Evolutionary conservation across 2,797 vertebrate species (phyloP).

Genomic region (Enteromius treurensis): DNA sequence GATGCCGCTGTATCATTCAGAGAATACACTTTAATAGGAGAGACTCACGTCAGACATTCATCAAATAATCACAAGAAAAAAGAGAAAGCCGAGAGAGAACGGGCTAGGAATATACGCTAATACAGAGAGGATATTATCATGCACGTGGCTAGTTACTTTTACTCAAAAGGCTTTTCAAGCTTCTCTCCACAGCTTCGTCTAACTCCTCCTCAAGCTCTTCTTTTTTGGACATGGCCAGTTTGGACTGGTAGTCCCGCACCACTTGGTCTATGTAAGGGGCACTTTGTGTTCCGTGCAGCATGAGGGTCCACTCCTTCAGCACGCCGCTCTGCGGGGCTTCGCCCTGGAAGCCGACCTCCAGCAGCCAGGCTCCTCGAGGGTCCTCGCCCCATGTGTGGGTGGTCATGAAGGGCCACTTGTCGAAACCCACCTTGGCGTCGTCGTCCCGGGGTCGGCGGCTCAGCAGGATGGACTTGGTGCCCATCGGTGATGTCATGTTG

Average conservation of each 20-base stretch:
- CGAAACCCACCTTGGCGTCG: slow-evolving; percentile 96
- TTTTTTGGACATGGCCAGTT: slow-evolving; percentile 99
- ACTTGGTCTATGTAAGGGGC: slow-evolving; percentile 99
- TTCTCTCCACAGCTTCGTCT: slow-evolving; percentile 96
- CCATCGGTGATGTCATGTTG: slow-evolving; percentile 99
- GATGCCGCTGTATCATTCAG: slow-evolving; percentile 43
- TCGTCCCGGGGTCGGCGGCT: slow-evolving; percentile 94
- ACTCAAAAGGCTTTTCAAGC: slow-evolving; percentile 93
- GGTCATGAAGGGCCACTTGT: slow-evolving; percentile 99
- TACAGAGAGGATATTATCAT: slow-evolving; percentile 51
- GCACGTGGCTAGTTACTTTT: slow-evolving; percentile 86
- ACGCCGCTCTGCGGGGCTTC: slow-evolving; percentile 84
- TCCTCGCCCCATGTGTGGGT: slow-evolving; percentile 99
- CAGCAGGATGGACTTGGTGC: slow-evolving; percentile 96
- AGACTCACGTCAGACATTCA: slow-evolving; percentile 80
- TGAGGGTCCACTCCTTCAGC: slow-evolving; percentile 97
- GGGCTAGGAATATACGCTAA: slow-evolving; percentile 23
- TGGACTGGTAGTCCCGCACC: slow-evolving; percentile 98
- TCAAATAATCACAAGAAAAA: slow-evolving; percentile 70
- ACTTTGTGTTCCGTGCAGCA: slow-evolving; percentile 98
- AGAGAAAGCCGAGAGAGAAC: slow-evolving; percentile 62
- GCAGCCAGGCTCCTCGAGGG: slow-evolving; percentile 92
- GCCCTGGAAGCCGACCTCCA: slow-evolving; percentile 91
- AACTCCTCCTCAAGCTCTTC: slow-evolving; percentile 98
- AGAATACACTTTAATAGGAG: slow-evolving; percentile 76